These are phyloP conservation scores for Luperina nickerlii DNA, from an alignment of 2,888 invertebrate genomes.

Conservation along the genomic window DNA sequence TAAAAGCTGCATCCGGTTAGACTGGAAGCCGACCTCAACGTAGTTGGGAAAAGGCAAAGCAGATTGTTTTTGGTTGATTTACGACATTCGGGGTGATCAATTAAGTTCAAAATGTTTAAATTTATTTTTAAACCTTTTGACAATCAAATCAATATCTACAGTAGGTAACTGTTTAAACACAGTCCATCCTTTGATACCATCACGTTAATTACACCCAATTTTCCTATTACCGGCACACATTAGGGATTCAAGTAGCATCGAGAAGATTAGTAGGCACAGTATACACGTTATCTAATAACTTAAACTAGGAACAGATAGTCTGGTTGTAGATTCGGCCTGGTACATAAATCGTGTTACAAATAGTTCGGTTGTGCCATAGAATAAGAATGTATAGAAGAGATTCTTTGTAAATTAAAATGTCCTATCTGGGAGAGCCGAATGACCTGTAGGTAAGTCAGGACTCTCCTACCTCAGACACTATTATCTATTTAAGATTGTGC, in stretches of 20 bases:
- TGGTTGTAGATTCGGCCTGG: constrained; percentile 51
- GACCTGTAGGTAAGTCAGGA: neutral
- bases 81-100: neutral
- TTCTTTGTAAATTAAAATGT: neutral
- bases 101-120: neutral
- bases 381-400: constrained; percentile 17
- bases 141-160: neutral
- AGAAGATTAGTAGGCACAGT: constrained; percentile 34
- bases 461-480: too few relatives aligned
- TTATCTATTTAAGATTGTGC: too few relatives aligned
- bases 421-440: neutral
- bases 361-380: constrained; percentile 56
- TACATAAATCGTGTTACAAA: constrained; percentile 73
- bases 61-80: too few relatives aligned
- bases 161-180: neutral
- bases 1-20: too few relatives aligned
- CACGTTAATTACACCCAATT: neutral
- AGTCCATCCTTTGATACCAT: neutral
- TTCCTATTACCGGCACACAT: neutral
- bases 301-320: constrained; percentile 60
- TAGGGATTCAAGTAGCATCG: neutral
- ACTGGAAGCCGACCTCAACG: too few relatives aligned
- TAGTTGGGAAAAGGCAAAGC: too few relatives aligned
- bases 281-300: constrained; percentile 38
- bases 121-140: neutral